Percentiles rank a stretch among this genome's conserved stretches.
Conservation (phyloP, 2,888 invertebrate genomes). For the Panzeria rudis region DNA sequence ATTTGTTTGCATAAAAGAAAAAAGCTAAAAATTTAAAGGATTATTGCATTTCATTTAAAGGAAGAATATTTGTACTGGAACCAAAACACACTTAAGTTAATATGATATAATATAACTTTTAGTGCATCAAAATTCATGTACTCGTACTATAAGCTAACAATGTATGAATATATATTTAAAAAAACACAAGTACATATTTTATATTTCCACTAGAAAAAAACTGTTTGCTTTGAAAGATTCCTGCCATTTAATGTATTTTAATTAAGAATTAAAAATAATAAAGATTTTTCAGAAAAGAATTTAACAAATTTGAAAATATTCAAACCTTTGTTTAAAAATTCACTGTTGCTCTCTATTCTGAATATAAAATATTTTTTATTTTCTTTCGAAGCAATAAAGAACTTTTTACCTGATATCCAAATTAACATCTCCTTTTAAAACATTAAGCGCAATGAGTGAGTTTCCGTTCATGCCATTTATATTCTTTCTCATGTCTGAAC, state of each 20-base stretch:
- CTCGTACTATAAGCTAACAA: too few relatives aligned
- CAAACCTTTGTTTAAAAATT: not conserved
- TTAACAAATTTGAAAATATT: not conserved
- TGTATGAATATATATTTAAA: too few relatives aligned
- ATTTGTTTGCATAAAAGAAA: not conserved
- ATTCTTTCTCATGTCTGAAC: slow-evolving; percentile 20
- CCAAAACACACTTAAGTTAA: too few relatives aligned
- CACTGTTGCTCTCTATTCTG: not conserved
- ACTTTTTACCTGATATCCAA: slow-evolving; percentile 38
- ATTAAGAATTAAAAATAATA: not conserved
- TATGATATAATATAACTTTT: too few relatives aligned
- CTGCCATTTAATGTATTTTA: not conserved
- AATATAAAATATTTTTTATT: not conserved
- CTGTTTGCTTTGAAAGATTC: not conserved
- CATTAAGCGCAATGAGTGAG: slow-evolving; percentile 25
- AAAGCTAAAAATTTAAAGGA: not conserved
- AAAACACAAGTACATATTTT: too few relatives aligned
- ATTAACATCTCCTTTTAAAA: slow-evolving; percentile 25
- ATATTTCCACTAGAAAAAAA: not conserved
- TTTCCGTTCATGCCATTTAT: slow-evolving; percentile 36
- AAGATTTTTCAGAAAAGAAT: not conserved
- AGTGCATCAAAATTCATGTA: too few relatives aligned
- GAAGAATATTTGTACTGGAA: not conserved
- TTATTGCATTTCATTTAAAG: not conserved
- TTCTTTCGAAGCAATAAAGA: not conserved